These are phyloP conservation scores for Mesocricetus auratus DNA, from an alignment of 2,113 vertebrate species.

Conservation along the genomic window DNA sequence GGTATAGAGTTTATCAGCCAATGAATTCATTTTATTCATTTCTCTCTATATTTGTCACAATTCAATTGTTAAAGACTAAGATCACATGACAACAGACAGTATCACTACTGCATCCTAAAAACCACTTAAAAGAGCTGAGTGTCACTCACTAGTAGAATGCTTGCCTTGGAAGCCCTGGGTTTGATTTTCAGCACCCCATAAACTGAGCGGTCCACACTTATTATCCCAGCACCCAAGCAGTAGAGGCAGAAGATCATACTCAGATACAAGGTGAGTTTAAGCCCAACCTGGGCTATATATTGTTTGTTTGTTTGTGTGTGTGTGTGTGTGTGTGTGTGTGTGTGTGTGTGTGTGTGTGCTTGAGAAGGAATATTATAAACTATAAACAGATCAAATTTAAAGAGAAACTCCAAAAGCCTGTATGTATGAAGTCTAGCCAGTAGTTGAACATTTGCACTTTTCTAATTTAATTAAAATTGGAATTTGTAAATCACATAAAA, in stretches of 20 bases:
- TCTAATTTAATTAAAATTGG: constrained; percentile 72
- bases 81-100: not conserved
- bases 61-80: constrained; percentile 2
- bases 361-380: constrained; percentile 33
- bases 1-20: not conserved
- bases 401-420: constrained; percentile 39
- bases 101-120: not conserved
- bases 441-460: constrained; percentile 33
- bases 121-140: not conserved
- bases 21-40: not conserved
- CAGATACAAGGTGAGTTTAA: not conserved
- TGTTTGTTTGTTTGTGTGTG: not conserved
- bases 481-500: constrained; percentile 74
- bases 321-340: not conserved
- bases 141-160: not conserved
- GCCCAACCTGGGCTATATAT: not conserved
- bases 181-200: not conserved
- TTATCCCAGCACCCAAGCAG: not conserved
- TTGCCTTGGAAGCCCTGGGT: not conserved
- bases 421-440: not conserved
- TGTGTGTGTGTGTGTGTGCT: not conserved
- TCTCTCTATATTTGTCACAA: not conserved
- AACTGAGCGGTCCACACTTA: not conserved
- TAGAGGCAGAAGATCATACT: not conserved
- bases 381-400: constrained; percentile 23